Percentiles rank a stretch among this genome's conserved stretches.
Conservation (phyloP, 2,113 vertebrate genomes). For the Malurus alboscapulatus region DNA sequence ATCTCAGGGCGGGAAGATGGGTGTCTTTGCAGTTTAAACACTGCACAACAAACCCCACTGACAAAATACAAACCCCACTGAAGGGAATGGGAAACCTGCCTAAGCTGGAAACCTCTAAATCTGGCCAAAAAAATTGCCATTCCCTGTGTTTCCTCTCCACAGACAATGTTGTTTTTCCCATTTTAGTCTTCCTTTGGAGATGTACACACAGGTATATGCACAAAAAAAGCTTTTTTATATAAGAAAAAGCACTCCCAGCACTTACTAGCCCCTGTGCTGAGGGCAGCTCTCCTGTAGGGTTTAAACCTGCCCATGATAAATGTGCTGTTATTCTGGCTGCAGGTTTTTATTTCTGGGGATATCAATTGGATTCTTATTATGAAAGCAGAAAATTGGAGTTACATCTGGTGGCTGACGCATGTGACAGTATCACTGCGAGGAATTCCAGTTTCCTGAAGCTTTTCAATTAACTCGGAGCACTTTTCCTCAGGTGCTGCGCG, state of each 20-base stretch:
- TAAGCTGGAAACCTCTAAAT: background rate
- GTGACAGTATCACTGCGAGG: background rate
- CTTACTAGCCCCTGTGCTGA: background rate
- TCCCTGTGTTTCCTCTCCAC: background rate
- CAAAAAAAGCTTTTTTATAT: background rate
- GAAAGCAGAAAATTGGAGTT: conserved; percentile 48
- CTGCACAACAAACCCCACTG: background rate
- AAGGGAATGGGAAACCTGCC: background rate
- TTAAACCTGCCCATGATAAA: conserved; percentile 7
- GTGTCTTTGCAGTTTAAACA: background rate
- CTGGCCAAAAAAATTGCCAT: background rate
- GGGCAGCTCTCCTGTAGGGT: background rate
- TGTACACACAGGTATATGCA: background rate
- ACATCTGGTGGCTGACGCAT: conserved; percentile 37
- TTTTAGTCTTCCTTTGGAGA: background rate
- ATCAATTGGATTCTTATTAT: conserved; percentile 47
- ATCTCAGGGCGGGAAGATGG: rapidly evolving
- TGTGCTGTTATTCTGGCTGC: conserved; percentile 35
- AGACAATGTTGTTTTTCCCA: background rate
- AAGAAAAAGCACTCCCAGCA: background rate
- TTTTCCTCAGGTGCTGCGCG: background rate
- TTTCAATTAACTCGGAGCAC: conserved; percentile 30
- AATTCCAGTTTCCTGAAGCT: conserved; percentile 22
- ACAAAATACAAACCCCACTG: background rate
- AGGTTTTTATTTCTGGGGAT: conserved; percentile 44